Evolutionary conservation across 2,888 invertebrate genomes (phyloP), one percentile per base, ranked within the genome.

Genomic region (Seladonia tumulorum): DNA sequence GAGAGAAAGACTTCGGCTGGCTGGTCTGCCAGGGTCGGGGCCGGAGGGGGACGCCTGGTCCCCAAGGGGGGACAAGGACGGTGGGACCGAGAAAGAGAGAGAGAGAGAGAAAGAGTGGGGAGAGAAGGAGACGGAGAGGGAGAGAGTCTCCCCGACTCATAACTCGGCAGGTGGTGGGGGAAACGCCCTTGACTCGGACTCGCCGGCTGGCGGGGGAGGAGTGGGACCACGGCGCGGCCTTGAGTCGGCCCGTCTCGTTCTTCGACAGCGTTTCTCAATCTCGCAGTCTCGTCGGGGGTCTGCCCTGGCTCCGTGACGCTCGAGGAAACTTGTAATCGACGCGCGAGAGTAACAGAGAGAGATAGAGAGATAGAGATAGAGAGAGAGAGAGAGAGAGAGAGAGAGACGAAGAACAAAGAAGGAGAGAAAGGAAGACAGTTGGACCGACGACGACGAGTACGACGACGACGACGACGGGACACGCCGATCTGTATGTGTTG

Each of bases 111-210:
- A 1, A 25, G 60, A n/a, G 57, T 10, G n/a, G 10, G n/a, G 22
- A 10, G 12, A 3, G n/a, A n/a, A n/a, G 4, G n/a, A 12, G n/a
- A n/a, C 1, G 12, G 25, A 25, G 25, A 25, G 25, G 25, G 25
- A 25, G 85, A 82, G 82, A 81, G 81, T 88, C 90, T 81, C 81
- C 82, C 81, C 81, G 87, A 79, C 88, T 88, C 90, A 85, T 87
- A 87, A 88, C 81, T 85, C 82, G 89, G 74, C 73, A 70, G 80
- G 73, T 77, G 82, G 92, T 81, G 87, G 89, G 92, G 90, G 82
- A 53, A 92, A 94, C 94, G 94, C 94, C 94, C 94, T 94, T 94
- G 94, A 94, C 94, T 94, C 92, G 93, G 92, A 92, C 92, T 93
- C 90, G 88, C 22, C 88, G 92, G 92, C 85, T 88, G 92, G 93